These are phyloP conservation scores for Acipenser oxyrinchus DNA, from an alignment of 2,797 vertebrate genomes.

Conservation along the genomic window DNA sequence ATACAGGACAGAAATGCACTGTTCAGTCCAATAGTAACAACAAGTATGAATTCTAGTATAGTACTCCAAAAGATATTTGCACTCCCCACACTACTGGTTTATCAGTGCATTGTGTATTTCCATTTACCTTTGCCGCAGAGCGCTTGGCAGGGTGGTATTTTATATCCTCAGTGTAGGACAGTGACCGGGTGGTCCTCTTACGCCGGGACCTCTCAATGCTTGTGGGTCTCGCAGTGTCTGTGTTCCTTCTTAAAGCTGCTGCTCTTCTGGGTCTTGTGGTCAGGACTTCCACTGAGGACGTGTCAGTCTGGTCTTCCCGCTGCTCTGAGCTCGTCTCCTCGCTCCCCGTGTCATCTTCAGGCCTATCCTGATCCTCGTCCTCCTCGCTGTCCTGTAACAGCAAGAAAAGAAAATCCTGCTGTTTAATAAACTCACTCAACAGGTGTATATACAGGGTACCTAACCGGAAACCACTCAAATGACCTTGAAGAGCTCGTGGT, in stretches of 20 bases:
- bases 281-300: slow-evolving; percentile 62
- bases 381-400: slow-evolving; percentile 74
- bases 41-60: not conserved
- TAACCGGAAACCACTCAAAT: too few relatives aligned
- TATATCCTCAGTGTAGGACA: slow-evolving; percentile 42
- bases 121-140: slow-evolving; percentile 43
- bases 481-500: too few relatives aligned
- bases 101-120: too few relatives aligned
- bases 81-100: too few relatives aligned
- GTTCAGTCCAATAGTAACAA: not conserved
- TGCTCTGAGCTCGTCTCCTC: slow-evolving; percentile 79
- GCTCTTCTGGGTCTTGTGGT: slow-evolving; percentile 60
- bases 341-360: slow-evolving; percentile 69
- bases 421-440: too few relatives aligned
- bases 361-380: slow-evolving; percentile 60
- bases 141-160: slow-evolving; percentile 49
- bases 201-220: slow-evolving; percentile 41
- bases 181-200: slow-evolving; percentile 53
- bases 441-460: too few relatives aligned
- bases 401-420: not conserved
- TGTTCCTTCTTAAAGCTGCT: slow-evolving; percentile 46
- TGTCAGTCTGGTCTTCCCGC: slow-evolving; percentile 69
- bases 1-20: not conserved
- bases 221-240: slow-evolving; percentile 21
- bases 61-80: too few relatives aligned